Base-by-base conservation (phyloP, 2,888 invertebrate genomes). In the Craniophora ligustri region DNA sequence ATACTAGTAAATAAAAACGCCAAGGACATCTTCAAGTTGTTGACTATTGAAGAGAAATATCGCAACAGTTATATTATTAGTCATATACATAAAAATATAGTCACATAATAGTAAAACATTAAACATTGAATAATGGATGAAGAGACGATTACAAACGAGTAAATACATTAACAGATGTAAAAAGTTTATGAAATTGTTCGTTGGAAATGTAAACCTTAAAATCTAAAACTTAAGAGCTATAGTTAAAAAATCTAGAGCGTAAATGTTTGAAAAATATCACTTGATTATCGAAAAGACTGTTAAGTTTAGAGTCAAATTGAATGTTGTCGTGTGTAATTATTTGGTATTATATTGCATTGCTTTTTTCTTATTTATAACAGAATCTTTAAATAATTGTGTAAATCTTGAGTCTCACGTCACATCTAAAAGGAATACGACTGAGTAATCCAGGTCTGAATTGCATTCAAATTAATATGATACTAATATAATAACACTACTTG, bases 241-340 rank as follows among this genome's bases (percentile, higher is more conserved):
- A 76, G 47, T 75, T 81, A 79, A 80, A 79, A 64, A 85, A 82
- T 79, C 79, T 88, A 85, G 79, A 44, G 70, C 74, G 72, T 73
- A 80, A 84, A 78, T 76, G 73, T 82, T 84, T 78, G 77, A 83
- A 89, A 76, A 88, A 90, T 89, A 91, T 91, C 89, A 89, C 89
- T 88, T 83, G 84, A 79, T 84, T 84, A 82, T 82, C 81, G 85
- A 86, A 89, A 86, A 89, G 21, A 41, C 31, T 39, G 58, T 46
- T 40, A 47, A 61, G 61, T 67, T 71, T 72, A 53, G 58, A 65
- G 67, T 63, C 60, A 32, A 62, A 23, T 42, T 45, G 13, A 42
- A 26, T 45, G 32, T 54, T 53, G 18, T 14, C 32, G 40, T 42
- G 44, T 60, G 46, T 70, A 54, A 56, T 49, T 69, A 66, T 67